phyloP scores from a whole-genome alignment of 2,888 invertebrate genomes.

The Andrena marginata region DNA sequence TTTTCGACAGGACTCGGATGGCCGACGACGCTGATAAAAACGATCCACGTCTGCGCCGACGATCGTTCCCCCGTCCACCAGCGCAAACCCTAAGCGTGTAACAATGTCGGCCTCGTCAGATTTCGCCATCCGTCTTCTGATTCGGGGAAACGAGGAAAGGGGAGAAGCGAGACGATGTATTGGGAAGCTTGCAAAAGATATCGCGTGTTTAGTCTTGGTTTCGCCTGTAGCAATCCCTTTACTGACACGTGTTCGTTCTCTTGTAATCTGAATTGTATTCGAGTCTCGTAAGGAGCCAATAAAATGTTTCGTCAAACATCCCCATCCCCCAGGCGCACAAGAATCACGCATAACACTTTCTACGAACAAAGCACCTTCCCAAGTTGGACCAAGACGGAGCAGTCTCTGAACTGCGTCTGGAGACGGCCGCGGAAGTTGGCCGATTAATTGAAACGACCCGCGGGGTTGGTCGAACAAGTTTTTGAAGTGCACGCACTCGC shows the following conservation, averaged over 20 bases:
- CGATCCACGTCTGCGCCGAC: conserved; percentile 34
- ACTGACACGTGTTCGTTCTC: no score
- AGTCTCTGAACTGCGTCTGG: background rate
- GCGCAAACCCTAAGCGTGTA: conserved; percentile 37
- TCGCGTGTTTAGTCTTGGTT: background rate
- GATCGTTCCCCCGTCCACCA: conserved; percentile 21
- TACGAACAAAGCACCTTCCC: background rate
- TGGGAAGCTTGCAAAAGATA: background rate
- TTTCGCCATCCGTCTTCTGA: conserved; percentile 47
- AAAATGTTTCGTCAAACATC: no score
- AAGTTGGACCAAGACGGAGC: background rate
- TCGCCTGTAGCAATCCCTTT: background rate
- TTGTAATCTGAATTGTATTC: no score
- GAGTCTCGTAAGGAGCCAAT: no score
- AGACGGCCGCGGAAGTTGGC: conserved; percentile 31
- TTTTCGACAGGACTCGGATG: conserved; percentile 55
- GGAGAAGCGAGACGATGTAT: background rate
- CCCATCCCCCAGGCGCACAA: no score
- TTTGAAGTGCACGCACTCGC: conserved; percentile 27
- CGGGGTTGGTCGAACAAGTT: conserved; percentile 1
- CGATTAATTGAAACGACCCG: conserved; percentile 53
- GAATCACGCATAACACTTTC: no score
- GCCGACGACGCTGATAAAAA: conserved; percentile 60
- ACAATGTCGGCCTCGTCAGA: conserved; percentile 53
- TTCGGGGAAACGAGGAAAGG: conserved; percentile 28